These are phyloP conservation scores for Lordiphosa andalusiaca DNA, from an alignment of 2,888 invertebrate species.

Conservation along the genomic window DNA sequence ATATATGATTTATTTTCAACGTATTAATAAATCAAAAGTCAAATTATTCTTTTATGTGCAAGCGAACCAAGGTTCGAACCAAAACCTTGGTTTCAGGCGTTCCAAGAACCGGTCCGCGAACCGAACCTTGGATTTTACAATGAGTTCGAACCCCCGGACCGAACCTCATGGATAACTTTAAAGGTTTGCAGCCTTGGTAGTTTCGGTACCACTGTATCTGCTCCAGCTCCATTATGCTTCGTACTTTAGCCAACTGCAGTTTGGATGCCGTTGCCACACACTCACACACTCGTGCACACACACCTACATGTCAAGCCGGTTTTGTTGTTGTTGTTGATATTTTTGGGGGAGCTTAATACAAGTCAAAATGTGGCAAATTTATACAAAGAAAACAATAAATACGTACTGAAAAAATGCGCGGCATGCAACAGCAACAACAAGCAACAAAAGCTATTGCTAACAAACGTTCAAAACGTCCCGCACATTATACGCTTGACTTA, in stretches of 20 bases:
- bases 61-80: too few species aligned
- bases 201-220: conserved; percentile 30
- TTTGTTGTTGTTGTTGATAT: conserved; percentile 30
- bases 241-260: conserved; percentile 15
- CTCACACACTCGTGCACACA: conserved; percentile 22
- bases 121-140: too few species aligned
- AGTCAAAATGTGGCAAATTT: conserved; percentile 63
- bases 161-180: too few species aligned
- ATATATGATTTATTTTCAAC: too few species aligned
- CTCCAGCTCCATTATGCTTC: conserved; percentile 17
- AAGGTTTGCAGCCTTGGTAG: too few species aligned
- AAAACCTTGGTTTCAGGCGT: too few species aligned
- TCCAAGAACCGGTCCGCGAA: too few species aligned
- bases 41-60: too few species aligned
- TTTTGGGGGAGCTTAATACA: conserved; percentile 16
- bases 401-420: conserved; percentile 53
- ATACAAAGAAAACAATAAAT: conserved; percentile 46
- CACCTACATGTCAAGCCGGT: conserved; percentile 56
- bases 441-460: conserved; percentile 22
- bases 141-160: too few species aligned
- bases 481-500: conserved; percentile 68
- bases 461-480: conserved; percentile 58
- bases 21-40: too few species aligned
- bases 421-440: conserved; percentile 43
- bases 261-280: conserved; percentile 31